Evolutionary conservation across 2,797 vertebrate genomes (phyloP), one percentile per base, ranked within the genome.

Genomic region (Dendrocincla tyrannina): DNA sequence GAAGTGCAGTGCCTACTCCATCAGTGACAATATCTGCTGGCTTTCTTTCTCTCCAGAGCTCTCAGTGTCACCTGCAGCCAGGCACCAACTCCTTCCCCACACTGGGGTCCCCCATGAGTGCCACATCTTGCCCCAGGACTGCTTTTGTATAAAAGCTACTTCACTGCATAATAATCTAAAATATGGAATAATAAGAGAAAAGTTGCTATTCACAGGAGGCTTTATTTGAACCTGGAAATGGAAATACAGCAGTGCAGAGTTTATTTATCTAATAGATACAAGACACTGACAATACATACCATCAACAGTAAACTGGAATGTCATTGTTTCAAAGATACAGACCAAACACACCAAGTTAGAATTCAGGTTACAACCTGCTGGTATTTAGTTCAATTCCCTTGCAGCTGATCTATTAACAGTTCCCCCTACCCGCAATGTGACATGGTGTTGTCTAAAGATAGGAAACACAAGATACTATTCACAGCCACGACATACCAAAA

Each of bases 341-440:
- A 82, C 86, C 41, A 95, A 92, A 89, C 81, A 87, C 14, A 50
- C 23, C 9, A 8, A 56, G 69, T 30, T 5, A 60, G 89, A 95
- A 95, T 88, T 55, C 84, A 89, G 94, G 91, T 92, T 85, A 95
- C 75, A 85, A 85, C 58, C 88, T 69, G 83, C 80, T 84, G 86
- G 50, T 81, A 92, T 94, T 88, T 87, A 89, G 92, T 73, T 94
- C 95, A 93, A 91, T 62, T 96, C 91, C 89, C 87, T 82, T 66
- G 78, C 89, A 95, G 44, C 84, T 55, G 50, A 93, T 82, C 94
- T 92, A 66, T 82, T 92, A 94, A 87, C 66, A 79, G 84, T 41
- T 81, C 33, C 87, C 64, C 78, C 74, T 27, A 41, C 86, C 70
- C n/a, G 2, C 92, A 72, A 1, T 7, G 46, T 78, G 92, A 56